phyloP scores from a whole-genome alignment of 2,113 vertebrate species.

The Heterotilapia buettikoferi region DNA sequence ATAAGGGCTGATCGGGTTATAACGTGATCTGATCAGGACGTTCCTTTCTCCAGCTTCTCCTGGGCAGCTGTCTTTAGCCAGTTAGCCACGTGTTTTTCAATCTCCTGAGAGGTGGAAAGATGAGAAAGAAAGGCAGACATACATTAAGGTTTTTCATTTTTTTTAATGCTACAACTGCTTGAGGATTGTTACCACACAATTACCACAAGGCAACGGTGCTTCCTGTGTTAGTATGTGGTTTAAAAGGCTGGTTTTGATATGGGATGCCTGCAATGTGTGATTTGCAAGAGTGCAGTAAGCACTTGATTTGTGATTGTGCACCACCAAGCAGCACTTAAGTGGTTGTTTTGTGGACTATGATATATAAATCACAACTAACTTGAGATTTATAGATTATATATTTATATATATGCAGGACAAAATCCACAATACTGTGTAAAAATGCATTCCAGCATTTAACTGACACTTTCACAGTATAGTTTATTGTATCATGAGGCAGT shows the following conservation, averaged over 20 bases:
- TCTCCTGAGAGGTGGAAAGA: conserved; percentile 48
- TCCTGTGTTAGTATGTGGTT: not conserved
- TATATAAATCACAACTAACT: not conserved
- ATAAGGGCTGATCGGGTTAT: conserved; percentile 20
- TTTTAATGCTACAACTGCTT: not conserved
- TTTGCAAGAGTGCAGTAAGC: not conserved
- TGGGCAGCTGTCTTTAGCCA: conserved; percentile 65
- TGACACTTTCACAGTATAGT: not conserved
- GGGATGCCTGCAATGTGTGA: not conserved
- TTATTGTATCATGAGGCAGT: not conserved
- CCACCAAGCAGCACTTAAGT: not conserved
- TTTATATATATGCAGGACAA: not conserved
- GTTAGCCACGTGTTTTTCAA: conserved; percentile 46
- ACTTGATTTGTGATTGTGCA: not conserved
- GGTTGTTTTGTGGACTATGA: not conserved
- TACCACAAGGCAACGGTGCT: not conserved
- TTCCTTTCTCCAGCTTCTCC: not conserved
- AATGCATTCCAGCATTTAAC: not conserved
- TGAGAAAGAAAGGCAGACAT: not conserved
- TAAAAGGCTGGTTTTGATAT: not conserved
- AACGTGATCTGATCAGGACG: not conserved
- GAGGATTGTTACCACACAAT: not conserved
- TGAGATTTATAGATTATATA: not conserved
- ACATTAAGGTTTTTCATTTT: not conserved
- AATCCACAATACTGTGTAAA: not conserved